Evolutionary conservation across 2,797 vertebrate species (phyloP).

Genomic region (Chelmon rostratus): DNA sequence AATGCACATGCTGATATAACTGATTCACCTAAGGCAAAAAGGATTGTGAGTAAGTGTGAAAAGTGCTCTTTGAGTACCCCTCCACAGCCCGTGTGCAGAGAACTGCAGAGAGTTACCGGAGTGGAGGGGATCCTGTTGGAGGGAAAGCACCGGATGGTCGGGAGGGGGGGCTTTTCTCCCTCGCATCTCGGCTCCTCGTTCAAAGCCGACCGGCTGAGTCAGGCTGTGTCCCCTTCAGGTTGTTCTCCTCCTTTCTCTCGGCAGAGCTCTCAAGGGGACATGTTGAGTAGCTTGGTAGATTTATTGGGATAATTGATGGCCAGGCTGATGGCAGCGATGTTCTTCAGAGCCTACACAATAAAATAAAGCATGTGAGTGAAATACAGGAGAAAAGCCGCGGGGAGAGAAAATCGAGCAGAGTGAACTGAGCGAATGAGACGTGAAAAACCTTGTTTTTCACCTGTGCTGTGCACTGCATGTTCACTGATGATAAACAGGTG

Average conservation of each 20-base stretch:
- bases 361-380: conserved; percentile 33
- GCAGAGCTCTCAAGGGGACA: conserved; percentile 80
- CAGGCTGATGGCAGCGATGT: conserved; percentile 98
- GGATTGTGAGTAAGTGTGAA: conserved; percentile 71
- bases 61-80: conserved; percentile 61
- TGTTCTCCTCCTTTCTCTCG: conserved; percentile 14
- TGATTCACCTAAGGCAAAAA: conserved; percentile 80
- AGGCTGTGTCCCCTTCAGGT: conserved; percentile 43
- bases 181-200: conserved; percentile 15
- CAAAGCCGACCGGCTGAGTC: conserved; percentile 49
- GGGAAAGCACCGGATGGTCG: conserved; percentile 42
- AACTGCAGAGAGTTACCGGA: conserved; percentile 39
- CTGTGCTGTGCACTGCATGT: conserved; percentile 6
- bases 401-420: conserved; percentile 1
- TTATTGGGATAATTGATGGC: conserved; percentile 99
- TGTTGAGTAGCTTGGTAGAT: conserved; percentile 93
- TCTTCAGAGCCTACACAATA: conserved; percentile 92
- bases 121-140: conserved; percentile 35
- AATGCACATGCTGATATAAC: conserved; percentile 77
- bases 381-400: background rate
- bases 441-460: conserved; percentile 1
- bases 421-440: background rate
- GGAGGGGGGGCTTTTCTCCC: conserved; percentile 25
- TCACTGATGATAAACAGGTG: background rate
- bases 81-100: conserved; percentile 54